Evolutionary conservation across 2,888 invertebrate genomes (phyloP).

Genomic region (Julus scanicus): DNA sequence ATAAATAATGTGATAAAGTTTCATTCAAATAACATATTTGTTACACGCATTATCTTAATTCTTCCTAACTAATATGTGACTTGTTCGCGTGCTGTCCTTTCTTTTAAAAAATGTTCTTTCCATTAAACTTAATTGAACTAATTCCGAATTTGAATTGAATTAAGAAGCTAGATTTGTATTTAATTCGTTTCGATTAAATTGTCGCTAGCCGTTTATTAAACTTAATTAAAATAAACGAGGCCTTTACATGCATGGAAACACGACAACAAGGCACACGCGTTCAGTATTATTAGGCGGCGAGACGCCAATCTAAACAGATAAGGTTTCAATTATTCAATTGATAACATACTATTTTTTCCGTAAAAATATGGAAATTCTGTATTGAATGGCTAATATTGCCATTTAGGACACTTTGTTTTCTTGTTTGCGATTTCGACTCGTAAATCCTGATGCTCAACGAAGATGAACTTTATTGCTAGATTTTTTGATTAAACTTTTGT

Average conservation of each 20-base stretch:
- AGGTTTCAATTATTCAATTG: neutral
- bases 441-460: too few relatives aligned
- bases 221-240: constrained; percentile 28
- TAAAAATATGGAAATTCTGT: too few relatives aligned
- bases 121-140: constrained; percentile 48
- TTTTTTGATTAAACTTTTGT: too few relatives aligned
- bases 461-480: too few relatives aligned
- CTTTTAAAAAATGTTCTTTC: constrained; percentile 31
- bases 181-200: constrained; percentile 33
- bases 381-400: too few relatives aligned
- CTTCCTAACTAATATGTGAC: constrained; percentile 1
- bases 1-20: neutral
- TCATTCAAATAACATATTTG: neutral
- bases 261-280: constrained; percentile 31
- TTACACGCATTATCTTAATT: neutral
- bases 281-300: neutral
- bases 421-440: too few relatives aligned
- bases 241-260: constrained; percentile 37
- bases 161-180: constrained; percentile 9
- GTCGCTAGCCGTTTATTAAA: constrained; percentile 33
- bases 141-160: constrained; percentile 40
- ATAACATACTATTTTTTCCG: neutral
- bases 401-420: too few relatives aligned
- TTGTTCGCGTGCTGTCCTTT: constrained; percentile 11
- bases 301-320: constrained; percentile 38